Evolutionary conservation across 1,140 invertebrate species (phyloP), one percentile per base, ranked within the genome.

Genomic region (Sycophila sp.): DNA sequence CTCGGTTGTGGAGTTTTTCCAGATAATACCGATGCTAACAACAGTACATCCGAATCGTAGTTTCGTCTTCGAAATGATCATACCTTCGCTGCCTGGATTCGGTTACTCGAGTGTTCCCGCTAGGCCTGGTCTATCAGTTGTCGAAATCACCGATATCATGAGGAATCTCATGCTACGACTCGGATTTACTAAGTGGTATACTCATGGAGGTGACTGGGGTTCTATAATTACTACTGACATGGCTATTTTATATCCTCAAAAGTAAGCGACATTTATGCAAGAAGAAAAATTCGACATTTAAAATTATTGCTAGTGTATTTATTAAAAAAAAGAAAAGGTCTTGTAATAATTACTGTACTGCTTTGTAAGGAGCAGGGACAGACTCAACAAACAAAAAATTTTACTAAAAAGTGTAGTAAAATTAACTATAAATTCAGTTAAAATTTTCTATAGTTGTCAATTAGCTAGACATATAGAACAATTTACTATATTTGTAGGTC

Each of bases 121-220:
- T 15, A 78, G 81, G 15, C 75, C 79, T 26, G 84, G 83, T 51
- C 62, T 86, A 19, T 78, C 60, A 4, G 5, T 62, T 3, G 13
- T 88, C 13, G 86, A 94, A 80, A 89, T 92, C 0, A 90, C 90
- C 0, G 87, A 93, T 0, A 85, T 97, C 15, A 89, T 97, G 76
- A 90, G 91, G 36, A 95, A 93, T 78, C 85, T 98, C 8, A 97
- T 98, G 96, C 77, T 88, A 2, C 87, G 94, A 51, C 84, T 98
- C 0, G 93, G 94, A 0, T 89, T 90, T 78, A 77, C 92, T 0
- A 90, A 91, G 77, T 98, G 91, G 81, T 92, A 94, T 65, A 82
- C 92, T 0, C 96, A 97, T 82, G 95, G 95, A 4, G 95, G 95
- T 5, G 96, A 98, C 78, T 94, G 92, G 93, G 94, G 94, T 1